phyloP scores from a whole-genome alignment of 2,888 invertebrate species.

The Brenthis daphne region DNA sequence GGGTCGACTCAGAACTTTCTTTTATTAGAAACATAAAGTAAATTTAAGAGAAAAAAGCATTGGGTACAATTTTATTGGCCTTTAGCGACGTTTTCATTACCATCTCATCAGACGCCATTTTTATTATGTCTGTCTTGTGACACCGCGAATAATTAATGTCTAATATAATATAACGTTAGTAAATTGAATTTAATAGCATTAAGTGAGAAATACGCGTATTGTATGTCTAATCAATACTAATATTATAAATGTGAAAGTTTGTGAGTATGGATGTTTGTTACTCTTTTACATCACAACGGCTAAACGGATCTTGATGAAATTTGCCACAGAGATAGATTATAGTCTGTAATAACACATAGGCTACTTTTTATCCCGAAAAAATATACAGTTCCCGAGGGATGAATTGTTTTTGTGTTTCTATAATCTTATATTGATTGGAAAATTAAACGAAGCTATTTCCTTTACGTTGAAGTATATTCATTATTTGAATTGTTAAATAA shows the following conservation, averaged over 20 bases:
- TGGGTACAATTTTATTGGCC: slow-evolving; percentile 57
- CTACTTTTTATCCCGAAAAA: too few relatives aligned
- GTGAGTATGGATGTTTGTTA: too few relatives aligned
- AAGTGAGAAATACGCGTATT: slow-evolving; percentile 36
- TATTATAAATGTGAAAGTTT: too few relatives aligned
- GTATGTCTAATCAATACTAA: background rate
- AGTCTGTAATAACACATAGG: too few relatives aligned
- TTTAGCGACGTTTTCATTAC: slow-evolving; percentile 68
- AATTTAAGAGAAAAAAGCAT: slow-evolving; percentile 56
- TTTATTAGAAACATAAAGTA: slow-evolving; percentile 67
- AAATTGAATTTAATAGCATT: slow-evolving; percentile 57
- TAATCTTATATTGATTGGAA: background rate
- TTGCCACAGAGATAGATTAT: too few relatives aligned
- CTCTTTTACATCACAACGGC: too few relatives aligned
- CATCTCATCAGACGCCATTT: slow-evolving; percentile 62
- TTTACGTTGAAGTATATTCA: too few relatives aligned
- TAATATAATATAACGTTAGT: slow-evolving; percentile 59
- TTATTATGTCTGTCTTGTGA: slow-evolving; percentile 53
- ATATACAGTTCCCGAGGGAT: too few relatives aligned
- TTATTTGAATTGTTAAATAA: too few relatives aligned
- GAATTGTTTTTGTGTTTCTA: too few relatives aligned
- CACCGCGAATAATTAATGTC: slow-evolving; percentile 50
- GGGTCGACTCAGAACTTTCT: slow-evolving; percentile 58
- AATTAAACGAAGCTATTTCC: background rate
- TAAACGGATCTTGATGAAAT: too few relatives aligned